Evolutionary conservation across 2,113 vertebrate species (phyloP).

Genomic region (Galeopterus variegatus): DNA sequence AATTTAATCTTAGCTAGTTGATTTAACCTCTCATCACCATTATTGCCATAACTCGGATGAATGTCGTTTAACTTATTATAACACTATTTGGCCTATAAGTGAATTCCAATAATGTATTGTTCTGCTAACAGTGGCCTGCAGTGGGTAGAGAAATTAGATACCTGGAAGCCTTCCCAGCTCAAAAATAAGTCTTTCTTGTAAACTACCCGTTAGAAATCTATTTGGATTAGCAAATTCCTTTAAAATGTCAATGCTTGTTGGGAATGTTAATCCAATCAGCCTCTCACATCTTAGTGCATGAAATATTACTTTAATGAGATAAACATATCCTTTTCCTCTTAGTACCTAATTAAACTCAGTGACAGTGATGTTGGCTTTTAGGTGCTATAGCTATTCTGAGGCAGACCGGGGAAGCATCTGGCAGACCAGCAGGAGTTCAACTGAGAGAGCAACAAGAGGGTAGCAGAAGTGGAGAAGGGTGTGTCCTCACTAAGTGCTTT

Average conservation of each 20-base stretch:
- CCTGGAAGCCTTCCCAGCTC: slow-evolving; percentile 13
- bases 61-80: slow-evolving; percentile 51
- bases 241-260: slow-evolving; percentile 39
- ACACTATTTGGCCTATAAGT: neutral
- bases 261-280: slow-evolving; percentile 53
- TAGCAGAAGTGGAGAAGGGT: neutral
- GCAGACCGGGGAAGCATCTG: neutral
- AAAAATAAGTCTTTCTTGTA: slow-evolving; percentile 59
- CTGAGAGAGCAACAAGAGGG: neutral
- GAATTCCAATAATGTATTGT: slow-evolving; percentile 28
- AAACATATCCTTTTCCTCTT: slow-evolving; percentile 55
- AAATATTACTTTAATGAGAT: slow-evolving; percentile 43
- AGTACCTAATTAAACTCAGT: slow-evolving; percentile 17
- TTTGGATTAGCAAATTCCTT: slow-evolving; percentile 60
- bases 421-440: neutral
- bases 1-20: slow-evolving; percentile 18
- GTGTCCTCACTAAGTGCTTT: fast-evolving
- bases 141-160: neutral
- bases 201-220: slow-evolving; percentile 66
- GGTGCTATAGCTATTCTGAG: neutral
- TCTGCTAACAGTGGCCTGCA: neutral
- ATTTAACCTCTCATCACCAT: neutral
- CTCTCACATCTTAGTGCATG: slow-evolving; percentile 29
- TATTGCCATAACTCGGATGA: slow-evolving; percentile 38
- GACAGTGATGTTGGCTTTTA: neutral